Evolutionary conservation across 1,140 invertebrate genomes (phyloP).

Genomic region (Glossosoma conforme): DNA sequence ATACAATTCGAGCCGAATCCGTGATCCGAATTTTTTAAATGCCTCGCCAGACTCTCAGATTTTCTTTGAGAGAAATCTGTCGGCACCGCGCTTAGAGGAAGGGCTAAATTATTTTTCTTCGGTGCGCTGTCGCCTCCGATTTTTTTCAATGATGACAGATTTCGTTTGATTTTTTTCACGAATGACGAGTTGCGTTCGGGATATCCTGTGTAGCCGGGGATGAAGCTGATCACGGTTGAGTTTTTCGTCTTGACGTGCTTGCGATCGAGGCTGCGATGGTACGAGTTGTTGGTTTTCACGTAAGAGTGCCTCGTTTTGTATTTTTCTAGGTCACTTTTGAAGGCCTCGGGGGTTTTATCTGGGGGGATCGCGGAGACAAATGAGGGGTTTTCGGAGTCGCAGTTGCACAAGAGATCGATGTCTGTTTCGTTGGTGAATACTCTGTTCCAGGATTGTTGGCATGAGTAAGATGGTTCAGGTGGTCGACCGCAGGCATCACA

Average conservation of each 20-base stretch:
- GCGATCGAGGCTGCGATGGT: slow-evolving; percentile 47
- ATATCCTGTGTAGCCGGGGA: slow-evolving; percentile 46
- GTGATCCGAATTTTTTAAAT: slow-evolving; percentile 22
- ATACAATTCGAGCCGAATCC: slow-evolving; percentile 43
- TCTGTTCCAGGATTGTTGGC: slow-evolving; percentile 24
- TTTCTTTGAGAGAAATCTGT: slow-evolving; percentile 20
- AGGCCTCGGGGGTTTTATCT: slow-evolving; percentile 12
- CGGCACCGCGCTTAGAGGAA: slow-evolving; percentile 45
- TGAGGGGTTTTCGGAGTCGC: slow-evolving; percentile 31
- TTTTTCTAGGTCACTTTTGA: slow-evolving; percentile 20
- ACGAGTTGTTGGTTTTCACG: slow-evolving; percentile 28
- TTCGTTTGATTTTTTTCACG: slow-evolving; percentile 49
- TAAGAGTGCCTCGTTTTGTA: slow-evolving; percentile 19
- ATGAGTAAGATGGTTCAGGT: slow-evolving; percentile 14
- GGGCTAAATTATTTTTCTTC: slow-evolving; percentile 44
- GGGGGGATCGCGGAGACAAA: slow-evolving; percentile 9
- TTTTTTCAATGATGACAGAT: slow-evolving; percentile 48
- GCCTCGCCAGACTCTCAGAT: slow-evolving; percentile 15
- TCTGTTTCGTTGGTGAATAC: slow-evolving; percentile 13
- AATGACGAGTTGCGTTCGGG: slow-evolving; percentile 45
- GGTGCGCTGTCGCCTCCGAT: slow-evolving; percentile 44
- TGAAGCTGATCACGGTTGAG: slow-evolving; percentile 44
- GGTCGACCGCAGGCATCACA: slow-evolving; percentile 42
- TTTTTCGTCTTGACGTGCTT: slow-evolving; percentile 47
- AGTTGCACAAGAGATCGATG: slow-evolving; percentile 45